phyloP scores from a whole-genome alignment of 2,113 vertebrate species.

The Protobothrops flavoviridis region DNA sequence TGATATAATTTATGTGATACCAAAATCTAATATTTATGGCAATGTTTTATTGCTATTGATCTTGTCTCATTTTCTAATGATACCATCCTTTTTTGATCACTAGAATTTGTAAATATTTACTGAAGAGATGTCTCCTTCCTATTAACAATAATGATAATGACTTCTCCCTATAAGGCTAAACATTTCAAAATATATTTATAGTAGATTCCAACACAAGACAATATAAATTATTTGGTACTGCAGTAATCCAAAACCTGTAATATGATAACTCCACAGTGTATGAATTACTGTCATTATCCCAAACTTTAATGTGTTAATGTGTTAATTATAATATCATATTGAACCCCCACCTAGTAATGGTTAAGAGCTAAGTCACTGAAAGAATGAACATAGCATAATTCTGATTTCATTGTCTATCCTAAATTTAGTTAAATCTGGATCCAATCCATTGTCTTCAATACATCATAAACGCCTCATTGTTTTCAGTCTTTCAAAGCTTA shows the following conservation, averaged over 20 bases:
- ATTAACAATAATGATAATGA: not conserved
- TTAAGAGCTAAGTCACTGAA: not conserved
- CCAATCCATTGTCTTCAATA: not conserved
- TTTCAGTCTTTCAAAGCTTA: not conserved
- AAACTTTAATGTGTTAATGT: not conserved
- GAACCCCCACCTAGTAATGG: not conserved
- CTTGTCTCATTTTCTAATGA: not conserved
- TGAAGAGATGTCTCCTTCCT: not conserved
- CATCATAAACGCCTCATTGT: not conserved
- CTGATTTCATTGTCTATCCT: not conserved
- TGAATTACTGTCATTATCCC: not conserved
- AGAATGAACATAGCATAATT: not conserved
- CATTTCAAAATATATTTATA: not conserved
- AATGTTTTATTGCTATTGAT: not conserved
- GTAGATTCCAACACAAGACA: not conserved
- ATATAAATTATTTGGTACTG: not conserved
- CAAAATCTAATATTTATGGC: not conserved
- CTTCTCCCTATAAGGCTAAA: not conserved
- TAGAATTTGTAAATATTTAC: not conserved
- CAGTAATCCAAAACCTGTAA: not conserved
- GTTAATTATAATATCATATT: not conserved
- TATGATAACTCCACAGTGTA: not conserved
- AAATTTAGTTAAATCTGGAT: not conserved
- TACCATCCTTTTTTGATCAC: not conserved
- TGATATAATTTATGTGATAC: not conserved